Evolutionary conservation across 1,140 invertebrate genomes (phyloP).

Genomic region (Drosophila repletoides): DNA sequence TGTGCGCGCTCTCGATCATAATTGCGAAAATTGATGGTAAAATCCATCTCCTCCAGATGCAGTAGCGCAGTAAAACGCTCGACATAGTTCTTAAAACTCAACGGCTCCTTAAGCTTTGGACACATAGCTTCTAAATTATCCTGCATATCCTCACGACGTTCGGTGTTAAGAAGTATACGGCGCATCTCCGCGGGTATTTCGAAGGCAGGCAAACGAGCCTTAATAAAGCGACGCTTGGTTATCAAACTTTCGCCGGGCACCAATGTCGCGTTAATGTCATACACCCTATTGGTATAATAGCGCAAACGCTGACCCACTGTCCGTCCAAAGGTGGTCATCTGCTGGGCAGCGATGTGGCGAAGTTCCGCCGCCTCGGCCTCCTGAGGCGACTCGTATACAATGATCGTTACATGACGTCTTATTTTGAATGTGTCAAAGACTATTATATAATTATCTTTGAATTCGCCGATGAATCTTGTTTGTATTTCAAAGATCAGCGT

Average conservation of each 20-base stretch:
- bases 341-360: constrained; percentile 32
- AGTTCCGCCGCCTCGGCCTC: constrained; percentile 23
- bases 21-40: constrained; percentile 86
- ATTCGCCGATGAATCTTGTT: constrained; percentile 84
- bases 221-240: constrained; percentile 81
- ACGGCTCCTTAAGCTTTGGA: constrained; percentile 83
- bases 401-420: constrained; percentile 16
- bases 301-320: constrained; percentile 43
- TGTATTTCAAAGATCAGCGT: constrained; percentile 37
- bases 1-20: constrained; percentile 88
- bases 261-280: constrained; percentile 52
- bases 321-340: constrained; percentile 4
- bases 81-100: constrained; percentile 85
- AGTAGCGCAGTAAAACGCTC: constrained; percentile 88
- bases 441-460: constrained; percentile 85
- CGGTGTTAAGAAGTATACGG: constrained; percentile 82
- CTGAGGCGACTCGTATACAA: constrained; percentile 27
- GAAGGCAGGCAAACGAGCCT: constrained; percentile 83
- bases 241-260: constrained; percentile 85
- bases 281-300: constrained; percentile 68
- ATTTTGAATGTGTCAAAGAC: constrained; percentile 84
- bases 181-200: constrained; percentile 85
- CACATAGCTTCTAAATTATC: constrained; percentile 76
- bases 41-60: constrained; percentile 90
- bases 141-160: constrained; percentile 72